These are phyloP conservation scores for Diacarnus erythraeanus DNA, from an alignment of 37 sponge, comb jelly and placozoan species.

Conservation along the genomic window DNA sequence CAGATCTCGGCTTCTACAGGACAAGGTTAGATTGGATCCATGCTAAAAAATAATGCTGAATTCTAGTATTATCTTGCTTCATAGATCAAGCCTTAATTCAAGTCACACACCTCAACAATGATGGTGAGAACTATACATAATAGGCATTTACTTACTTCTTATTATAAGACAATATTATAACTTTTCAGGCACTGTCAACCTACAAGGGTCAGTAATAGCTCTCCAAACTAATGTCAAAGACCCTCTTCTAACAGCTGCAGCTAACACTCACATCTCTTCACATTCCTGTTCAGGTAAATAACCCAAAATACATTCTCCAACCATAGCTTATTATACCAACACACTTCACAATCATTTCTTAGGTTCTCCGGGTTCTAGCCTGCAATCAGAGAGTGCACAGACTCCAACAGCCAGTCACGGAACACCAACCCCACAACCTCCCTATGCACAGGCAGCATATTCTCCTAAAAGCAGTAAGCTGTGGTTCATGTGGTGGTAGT, in stretches of 20 bases:
- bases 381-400: conserved; percentile 44
- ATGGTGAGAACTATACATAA: conserved; percentile 10
- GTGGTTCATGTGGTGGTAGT: neutral
- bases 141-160: too few species aligned
- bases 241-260: conserved; percentile 38
- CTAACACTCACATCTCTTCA: neutral
- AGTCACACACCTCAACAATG: neutral
- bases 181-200: neutral
- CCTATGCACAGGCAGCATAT: conserved; percentile 22
- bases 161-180: too few species aligned
- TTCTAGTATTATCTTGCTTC: neutral
- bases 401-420: conserved; percentile 15
- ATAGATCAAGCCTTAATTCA: neutral
- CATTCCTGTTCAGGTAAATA: neutral
- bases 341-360: neutral
- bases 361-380: conserved; percentile 33
- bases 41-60: too few species aligned
- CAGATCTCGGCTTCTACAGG: conserved; percentile 5
- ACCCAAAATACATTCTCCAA: neutral
- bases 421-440: conserved; percentile 1
- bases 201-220: conserved; percentile 3
- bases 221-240: conserved; percentile 23
- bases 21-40: neutral
- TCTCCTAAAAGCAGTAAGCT: conserved; percentile 12
- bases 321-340: too few species aligned